Percentiles rank a stretch among this genome's conserved stretches.
Evolutionary conservation across 2,888 invertebrate genomes (phyloP).

Genomic region (Listrodromus nycthemerus): DNA sequence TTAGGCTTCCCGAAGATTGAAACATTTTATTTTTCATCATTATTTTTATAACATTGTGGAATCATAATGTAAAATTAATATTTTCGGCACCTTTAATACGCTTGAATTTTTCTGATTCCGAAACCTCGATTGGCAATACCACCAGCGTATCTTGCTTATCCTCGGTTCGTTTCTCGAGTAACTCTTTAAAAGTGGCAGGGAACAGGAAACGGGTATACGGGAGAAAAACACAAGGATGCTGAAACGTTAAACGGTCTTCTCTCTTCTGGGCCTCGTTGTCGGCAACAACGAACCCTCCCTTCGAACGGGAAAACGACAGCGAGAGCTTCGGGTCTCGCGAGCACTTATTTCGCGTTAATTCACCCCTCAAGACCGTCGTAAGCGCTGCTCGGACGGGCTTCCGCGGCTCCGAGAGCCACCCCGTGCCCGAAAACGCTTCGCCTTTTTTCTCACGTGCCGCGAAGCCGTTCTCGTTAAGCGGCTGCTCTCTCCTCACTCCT

Average conservation of each 20-base stretch:
- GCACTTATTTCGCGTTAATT: constrained; percentile 82
- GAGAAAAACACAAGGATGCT: constrained; percentile 7
- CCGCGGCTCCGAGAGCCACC: constrained; percentile 43
- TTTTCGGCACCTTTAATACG: too few species aligned
- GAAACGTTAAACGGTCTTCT: constrained; percentile 34
- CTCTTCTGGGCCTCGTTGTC: constrained; percentile 25
- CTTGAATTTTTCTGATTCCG: too few species aligned
- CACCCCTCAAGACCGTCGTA: constrained; percentile 80
- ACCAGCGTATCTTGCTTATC: background rate
- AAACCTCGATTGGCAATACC: too few species aligned
- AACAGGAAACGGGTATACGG: constrained; percentile 7
- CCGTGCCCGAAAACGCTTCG: constrained; percentile 65
- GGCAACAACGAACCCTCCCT: constrained; percentile 23
- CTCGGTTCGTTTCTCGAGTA: background rate
- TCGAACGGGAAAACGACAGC: constrained; percentile 13
- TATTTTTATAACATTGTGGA: too few species aligned
- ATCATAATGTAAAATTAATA: too few species aligned
- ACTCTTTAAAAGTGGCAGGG: background rate
- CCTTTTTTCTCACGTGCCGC: constrained; percentile 82
- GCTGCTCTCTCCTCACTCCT: constrained; percentile 54
- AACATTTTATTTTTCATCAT: too few species aligned
- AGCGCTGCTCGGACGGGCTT: constrained; percentile 44
- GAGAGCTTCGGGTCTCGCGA: constrained; percentile 34
- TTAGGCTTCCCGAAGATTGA: too few species aligned
- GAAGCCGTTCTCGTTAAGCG: constrained; percentile 83